Evolutionary conservation across 1,140 invertebrate genomes (phyloP).

Genomic region (Drosophila nebulosa): DNA sequence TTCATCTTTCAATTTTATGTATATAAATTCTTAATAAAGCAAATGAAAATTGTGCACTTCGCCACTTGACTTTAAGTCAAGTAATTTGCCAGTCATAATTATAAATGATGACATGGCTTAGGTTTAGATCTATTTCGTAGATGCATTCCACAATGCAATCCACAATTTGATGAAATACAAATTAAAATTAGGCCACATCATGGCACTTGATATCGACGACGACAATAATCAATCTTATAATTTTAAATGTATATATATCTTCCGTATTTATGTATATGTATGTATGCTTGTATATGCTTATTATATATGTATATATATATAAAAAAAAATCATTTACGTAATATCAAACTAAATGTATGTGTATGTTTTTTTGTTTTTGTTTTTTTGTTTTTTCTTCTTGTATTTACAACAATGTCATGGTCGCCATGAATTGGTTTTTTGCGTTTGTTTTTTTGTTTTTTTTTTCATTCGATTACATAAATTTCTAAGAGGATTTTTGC

Average conservation of each 20-base stretch:
- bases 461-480: conserved; percentile 7
- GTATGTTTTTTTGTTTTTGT: too few relatives aligned
- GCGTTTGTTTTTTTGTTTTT: not conserved
- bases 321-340: conserved; percentile 20
- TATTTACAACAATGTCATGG: conserved; percentile 15
- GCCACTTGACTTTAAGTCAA: not conserved
- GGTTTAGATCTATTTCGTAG: not conserved
- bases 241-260: conserved; percentile 14
- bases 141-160: not conserved
- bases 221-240: conserved; percentile 1
- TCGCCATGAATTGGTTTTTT: not conserved
- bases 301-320: conserved; percentile 17
- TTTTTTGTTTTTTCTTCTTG: conserved; percentile 13
- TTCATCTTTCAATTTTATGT: not conserved
- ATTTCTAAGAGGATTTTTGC: conserved; percentile 13
- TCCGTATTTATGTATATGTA: conserved; percentile 10
- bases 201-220: not conserved
- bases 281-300: too few relatives aligned
- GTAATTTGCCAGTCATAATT: not conserved
- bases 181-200: not conserved
- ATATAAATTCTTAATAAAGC: conserved; percentile 7
- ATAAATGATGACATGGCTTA: not conserved
- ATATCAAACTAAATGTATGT: conserved; percentile 6
- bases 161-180: not conserved
- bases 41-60: conserved; percentile 11